Conservation (phyloP, 2,797 vertebrate species). For the Bradypus variegatus region DNA sequence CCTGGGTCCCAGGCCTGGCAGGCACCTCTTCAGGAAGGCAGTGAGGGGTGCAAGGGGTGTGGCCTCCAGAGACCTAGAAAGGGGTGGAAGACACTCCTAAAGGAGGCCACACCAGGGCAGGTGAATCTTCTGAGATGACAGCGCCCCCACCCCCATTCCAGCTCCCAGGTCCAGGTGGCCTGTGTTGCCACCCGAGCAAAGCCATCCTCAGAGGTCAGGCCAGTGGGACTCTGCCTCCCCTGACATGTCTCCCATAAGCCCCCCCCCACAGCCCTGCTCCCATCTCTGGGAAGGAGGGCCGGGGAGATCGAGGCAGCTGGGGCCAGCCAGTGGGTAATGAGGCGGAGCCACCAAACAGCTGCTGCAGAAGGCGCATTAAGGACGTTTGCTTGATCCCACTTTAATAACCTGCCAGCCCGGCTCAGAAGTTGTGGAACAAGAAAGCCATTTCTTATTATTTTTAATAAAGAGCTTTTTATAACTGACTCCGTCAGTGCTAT, state of each 20-base stretch:
- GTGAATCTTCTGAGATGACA: background rate
- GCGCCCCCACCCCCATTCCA: too few relatives aligned
- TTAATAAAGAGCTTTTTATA: conserved; percentile 59
- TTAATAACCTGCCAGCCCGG: conserved; percentile 54
- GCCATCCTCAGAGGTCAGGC: background rate
- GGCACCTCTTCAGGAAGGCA: background rate
- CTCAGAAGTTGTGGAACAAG: conserved; percentile 51
- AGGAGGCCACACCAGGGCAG: too few relatives aligned
- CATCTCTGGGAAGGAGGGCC: background rate
- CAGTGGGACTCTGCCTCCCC: background rate
- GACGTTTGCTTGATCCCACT: conserved; percentile 38
- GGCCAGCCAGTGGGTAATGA: background rate
- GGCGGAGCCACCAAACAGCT: background rate
- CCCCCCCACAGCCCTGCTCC: background rate
- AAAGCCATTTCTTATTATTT: conserved; percentile 51
- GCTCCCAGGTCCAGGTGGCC: background rate
- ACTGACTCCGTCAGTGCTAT: conserved; percentile 36
- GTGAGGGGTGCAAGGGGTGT: background rate
- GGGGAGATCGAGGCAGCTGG: background rate
- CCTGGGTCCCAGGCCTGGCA: background rate
- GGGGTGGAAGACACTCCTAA: background rate
- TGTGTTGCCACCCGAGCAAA: background rate
- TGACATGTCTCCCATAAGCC: fast-evolving
- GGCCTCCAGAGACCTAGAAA: background rate
- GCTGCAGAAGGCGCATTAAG: conserved; percentile 35